Percentiles rank a stretch among this genome's conserved stretches.
phyloP scores from a whole-genome alignment of 2,888 invertebrate genomes.

The Sussaba pulchella region DNA sequence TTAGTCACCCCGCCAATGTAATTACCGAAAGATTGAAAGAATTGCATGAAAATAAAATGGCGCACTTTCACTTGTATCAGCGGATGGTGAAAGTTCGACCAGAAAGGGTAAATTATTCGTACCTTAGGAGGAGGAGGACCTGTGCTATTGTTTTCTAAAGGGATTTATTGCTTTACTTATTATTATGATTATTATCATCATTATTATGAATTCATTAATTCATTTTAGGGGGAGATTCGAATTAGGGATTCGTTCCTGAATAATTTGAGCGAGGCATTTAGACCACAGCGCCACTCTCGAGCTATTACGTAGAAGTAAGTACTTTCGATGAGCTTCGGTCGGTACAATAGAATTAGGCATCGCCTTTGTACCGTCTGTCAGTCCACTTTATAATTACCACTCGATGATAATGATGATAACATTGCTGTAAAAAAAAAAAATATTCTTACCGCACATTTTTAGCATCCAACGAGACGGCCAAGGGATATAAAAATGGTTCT shows the following conservation, averaged over 20 bases:
- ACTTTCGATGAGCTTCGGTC: slow-evolving; percentile 10
- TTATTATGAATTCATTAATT: no score
- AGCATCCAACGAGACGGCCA: background rate
- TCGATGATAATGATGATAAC: background rate
- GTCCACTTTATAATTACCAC: background rate
- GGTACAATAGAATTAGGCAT: background rate
- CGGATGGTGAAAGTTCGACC: no score
- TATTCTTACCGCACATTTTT: background rate
- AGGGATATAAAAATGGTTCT: slow-evolving; percentile 8
- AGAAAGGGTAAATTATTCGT: no score
- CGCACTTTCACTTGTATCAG: no score
- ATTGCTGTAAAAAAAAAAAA: background rate
- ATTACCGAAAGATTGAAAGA: no score
- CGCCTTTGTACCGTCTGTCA: background rate
- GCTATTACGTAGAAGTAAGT: background rate
- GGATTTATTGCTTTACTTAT: no score
- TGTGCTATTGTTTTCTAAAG: no score
- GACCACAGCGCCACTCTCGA: background rate
- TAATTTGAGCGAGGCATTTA: slow-evolving; percentile 27
- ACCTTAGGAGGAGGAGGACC: no score
- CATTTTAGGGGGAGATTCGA: background rate
- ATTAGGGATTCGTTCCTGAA: background rate
- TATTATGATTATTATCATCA: no score
- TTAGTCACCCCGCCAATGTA: no score
- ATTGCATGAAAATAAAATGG: no score